These are phyloP conservation scores for Drepana falcataria DNA, from an alignment of 2,888 invertebrate genomes.

Conservation along the genomic window DNA sequence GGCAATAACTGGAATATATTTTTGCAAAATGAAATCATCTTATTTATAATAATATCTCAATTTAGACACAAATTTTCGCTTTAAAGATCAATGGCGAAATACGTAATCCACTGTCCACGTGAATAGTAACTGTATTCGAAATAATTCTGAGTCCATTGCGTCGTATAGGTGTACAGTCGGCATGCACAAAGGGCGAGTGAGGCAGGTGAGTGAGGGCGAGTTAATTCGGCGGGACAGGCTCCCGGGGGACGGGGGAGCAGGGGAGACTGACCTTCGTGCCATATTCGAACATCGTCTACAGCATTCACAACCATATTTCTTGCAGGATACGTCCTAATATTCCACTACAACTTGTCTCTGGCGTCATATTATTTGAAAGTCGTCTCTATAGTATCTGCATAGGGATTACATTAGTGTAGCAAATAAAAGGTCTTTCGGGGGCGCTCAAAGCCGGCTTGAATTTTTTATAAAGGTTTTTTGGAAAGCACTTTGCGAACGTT, in stretches of 20 bases:
- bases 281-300: conserved; percentile 4
- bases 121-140: no score
- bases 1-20: no score
- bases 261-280: conserved; percentile 23
- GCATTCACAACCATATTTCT: conserved; percentile 4
- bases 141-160: conserved; percentile 18
- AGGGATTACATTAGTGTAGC: background rate
- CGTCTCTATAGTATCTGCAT: background rate
- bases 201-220: conserved; percentile 63
- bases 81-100: no score
- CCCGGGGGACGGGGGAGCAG: conserved; percentile 28
- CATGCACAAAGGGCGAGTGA: conserved; percentile 69
- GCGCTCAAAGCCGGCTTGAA: conserved; percentile 27
- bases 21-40: no score
- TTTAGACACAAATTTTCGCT: no score
- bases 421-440: conserved; percentile 2
- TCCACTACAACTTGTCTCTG: background rate
- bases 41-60: no score
- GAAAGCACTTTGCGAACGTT: conserved; percentile 32
- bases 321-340: background rate
- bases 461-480: conserved; percentile 42
- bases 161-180: conserved; percentile 39
- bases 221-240: conserved; percentile 42
- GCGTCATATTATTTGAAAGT: background rate
- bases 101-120: no score